A percentile compares a stretch with the other conserved stretches of the same genome.
These are phyloP conservation scores for Ginglymostoma cirratum DNA, from an alignment of 2,113 vertebrate species.

Conservation along the genomic window DNA sequence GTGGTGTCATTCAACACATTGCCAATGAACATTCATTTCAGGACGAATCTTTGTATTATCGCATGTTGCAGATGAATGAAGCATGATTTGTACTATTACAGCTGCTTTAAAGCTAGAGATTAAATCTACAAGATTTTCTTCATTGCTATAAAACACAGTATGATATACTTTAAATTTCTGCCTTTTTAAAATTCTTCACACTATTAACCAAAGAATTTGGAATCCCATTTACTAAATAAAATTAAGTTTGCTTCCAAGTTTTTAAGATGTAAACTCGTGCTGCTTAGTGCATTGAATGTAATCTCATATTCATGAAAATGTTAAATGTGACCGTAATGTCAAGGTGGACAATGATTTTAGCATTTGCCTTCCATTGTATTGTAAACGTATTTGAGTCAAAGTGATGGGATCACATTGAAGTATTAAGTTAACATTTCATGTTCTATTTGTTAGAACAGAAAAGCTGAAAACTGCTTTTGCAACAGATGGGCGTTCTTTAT, in stretches of 20 bases:
- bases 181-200: background rate
- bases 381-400: background rate
- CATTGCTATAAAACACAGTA: background rate
- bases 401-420: background rate
- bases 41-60: conserved; percentile 73
- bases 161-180: background rate
- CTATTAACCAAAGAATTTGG: conserved; percentile 34
- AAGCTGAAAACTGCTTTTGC: background rate
- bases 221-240: background rate
- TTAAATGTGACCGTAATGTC: background rate
- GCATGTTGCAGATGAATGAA: conserved; percentile 58
- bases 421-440: background rate
- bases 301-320: background rate
- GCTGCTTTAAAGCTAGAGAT: background rate
- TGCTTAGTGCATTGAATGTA: background rate
- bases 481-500: background rate
- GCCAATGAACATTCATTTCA: conserved; percentile 71
- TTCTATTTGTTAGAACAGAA: background rate
- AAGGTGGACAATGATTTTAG: background rate
- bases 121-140: background rate
- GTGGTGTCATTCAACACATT: conserved; percentile 77
- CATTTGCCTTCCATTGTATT: background rate
- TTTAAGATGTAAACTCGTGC: background rate
- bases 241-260: background rate
- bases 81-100: conserved; percentile 20